Evolutionary conservation across 1,140 invertebrate species (phyloP).

Genomic region (Ips nitidus): DNA sequence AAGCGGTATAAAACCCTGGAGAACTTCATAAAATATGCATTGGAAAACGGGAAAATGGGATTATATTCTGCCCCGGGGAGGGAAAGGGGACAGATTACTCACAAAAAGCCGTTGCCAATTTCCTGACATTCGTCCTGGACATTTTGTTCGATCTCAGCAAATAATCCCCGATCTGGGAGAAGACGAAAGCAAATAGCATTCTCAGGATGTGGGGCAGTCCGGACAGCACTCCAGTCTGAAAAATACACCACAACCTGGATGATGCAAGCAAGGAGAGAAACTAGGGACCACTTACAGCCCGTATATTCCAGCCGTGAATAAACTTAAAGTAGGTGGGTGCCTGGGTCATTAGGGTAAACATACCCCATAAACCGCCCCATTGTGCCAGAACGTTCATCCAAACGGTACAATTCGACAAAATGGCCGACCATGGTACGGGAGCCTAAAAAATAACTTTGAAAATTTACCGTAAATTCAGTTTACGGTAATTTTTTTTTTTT

Average conservation of each 20-base stretch:
- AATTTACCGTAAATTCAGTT: slow-evolving; percentile 8
- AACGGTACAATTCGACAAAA: slow-evolving; percentile 72
- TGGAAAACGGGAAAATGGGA: too few species aligned
- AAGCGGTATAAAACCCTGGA: too few species aligned
- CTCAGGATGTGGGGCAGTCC: slow-evolving; percentile 66
- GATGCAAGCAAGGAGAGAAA: background rate
- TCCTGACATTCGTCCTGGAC: slow-evolving; percentile 63
- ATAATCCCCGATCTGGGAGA: slow-evolving; percentile 64
- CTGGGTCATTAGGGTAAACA: slow-evolving; percentile 82
- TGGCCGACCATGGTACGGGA: slow-evolving; percentile 70
- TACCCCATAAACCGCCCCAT: slow-evolving; percentile 81
- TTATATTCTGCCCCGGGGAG: too few species aligned
- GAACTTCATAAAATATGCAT: too few species aligned
- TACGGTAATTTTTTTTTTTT: too few species aligned
- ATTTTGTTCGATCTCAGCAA: slow-evolving; percentile 60
- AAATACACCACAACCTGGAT: slow-evolving; percentile 22
- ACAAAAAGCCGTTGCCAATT: slow-evolving; percentile 62
- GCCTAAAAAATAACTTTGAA: slow-evolving; percentile 45
- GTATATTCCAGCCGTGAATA: slow-evolving; percentile 80
- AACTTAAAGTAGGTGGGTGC: slow-evolving; percentile 84
- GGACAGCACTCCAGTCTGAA: slow-evolving; percentile 65
- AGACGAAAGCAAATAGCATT: slow-evolving; percentile 62
- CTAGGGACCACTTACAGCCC: slow-evolving; percentile 60
- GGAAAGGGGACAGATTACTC: slow-evolving; percentile 43
- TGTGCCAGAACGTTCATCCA: slow-evolving; percentile 78